Evolutionary conservation across 2,113 vertebrate genomes (phyloP).

Genomic region (Myanophis thanlyinensis): DNA sequence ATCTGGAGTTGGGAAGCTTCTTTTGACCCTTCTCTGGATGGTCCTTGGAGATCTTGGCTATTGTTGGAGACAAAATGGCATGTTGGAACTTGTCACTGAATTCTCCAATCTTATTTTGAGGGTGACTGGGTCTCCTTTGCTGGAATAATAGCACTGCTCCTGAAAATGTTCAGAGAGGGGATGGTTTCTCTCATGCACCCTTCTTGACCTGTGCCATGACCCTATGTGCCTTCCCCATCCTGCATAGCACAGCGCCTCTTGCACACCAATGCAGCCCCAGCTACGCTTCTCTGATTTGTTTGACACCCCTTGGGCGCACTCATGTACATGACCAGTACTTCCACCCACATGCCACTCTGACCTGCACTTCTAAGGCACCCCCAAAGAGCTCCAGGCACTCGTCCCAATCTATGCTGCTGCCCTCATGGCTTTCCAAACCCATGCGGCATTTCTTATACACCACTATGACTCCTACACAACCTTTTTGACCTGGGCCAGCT

Average conservation of each 20-base stretch:
- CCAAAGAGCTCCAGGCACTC: neutral
- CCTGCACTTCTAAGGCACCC: neutral
- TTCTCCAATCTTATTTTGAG: neutral
- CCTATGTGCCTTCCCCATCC: neutral
- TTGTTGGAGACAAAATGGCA: neutral
- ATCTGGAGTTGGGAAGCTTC: neutral
- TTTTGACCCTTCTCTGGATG: neutral
- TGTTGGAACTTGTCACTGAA: neutral
- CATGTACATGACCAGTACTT: neutral
- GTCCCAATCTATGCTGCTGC: neutral
- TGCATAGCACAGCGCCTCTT: neutral
- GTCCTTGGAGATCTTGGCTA: neutral
- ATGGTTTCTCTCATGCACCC: neutral
- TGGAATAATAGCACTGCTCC: neutral
- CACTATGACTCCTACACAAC: neutral
- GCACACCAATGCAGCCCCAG: neutral
- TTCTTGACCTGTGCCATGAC: neutral
- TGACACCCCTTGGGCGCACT: neutral
- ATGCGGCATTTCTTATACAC: neutral
- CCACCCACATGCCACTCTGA: neutral
- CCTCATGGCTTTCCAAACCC: neutral
- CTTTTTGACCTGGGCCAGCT: neutral
- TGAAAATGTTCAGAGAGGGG: neutral
- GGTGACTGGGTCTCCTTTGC: neutral
- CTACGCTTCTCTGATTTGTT: neutral